These are phyloP conservation scores for Panzeria rudis DNA, from an alignment of 2,888 invertebrate species.

Conservation along the genomic window DNA sequence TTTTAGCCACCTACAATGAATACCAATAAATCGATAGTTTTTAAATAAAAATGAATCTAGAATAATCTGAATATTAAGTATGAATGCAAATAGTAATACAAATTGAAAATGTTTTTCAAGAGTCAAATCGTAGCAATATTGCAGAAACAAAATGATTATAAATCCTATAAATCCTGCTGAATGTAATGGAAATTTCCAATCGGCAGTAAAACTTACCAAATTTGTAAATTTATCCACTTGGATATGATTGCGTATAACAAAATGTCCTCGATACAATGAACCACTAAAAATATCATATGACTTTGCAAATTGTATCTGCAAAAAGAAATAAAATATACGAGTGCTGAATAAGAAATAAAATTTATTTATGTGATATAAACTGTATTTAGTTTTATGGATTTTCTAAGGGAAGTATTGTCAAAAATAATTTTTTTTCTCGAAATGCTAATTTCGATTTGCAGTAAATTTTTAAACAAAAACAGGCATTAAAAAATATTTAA, in stretches of 20 bases:
- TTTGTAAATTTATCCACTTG: slow-evolving; percentile 83
- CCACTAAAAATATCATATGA: slow-evolving; percentile 83
- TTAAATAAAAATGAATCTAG: slow-evolving; percentile 4
- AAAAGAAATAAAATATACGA: slow-evolving; percentile 46
- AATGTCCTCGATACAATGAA: slow-evolving; percentile 80
- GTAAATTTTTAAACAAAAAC: too few species aligned
- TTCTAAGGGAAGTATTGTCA: slow-evolving; percentile 12
- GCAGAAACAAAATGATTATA: slow-evolving; percentile 32
- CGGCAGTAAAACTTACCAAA: slow-evolving; percentile 78
- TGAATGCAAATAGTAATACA: slow-evolving; percentile 3
- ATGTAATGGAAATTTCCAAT: slow-evolving; percentile 41
- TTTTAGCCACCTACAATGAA: slow-evolving; percentile 79
- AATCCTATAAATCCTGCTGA: slow-evolving; percentile 38
- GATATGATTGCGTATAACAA: slow-evolving; percentile 83
- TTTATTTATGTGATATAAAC: slow-evolving; percentile 29
- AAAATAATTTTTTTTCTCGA: not conserved
- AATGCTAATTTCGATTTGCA: not conserved
- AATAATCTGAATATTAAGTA: not conserved
- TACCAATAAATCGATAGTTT: not conserved
- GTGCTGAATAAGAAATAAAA: slow-evolving; percentile 31
- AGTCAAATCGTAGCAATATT: slow-evolving; percentile 31
- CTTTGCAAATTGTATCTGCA: slow-evolving; percentile 82
- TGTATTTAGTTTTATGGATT: slow-evolving; percentile 37
- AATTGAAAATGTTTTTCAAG: slow-evolving; percentile 15
- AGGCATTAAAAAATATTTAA: too few species aligned